Evolutionary conservation across 2,888 invertebrate species (phyloP).

Genomic region (Limnephilus marmoratus): DNA sequence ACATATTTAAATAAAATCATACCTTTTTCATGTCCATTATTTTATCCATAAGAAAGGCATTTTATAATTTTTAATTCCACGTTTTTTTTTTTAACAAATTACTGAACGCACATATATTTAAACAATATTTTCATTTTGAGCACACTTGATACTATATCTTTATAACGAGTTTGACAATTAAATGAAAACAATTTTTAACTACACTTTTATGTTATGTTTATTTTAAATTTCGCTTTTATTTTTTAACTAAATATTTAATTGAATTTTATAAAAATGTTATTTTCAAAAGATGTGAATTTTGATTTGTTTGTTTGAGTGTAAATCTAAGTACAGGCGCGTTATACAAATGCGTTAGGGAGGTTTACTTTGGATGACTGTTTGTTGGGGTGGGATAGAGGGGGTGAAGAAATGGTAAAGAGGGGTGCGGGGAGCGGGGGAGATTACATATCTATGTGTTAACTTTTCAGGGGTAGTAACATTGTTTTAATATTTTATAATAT

Average conservation of each 20-base stretch:
- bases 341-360: neutral
- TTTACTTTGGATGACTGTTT: neutral
- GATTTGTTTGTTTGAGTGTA: neutral
- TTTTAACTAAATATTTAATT: no score
- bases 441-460: constrained; percentile 8
- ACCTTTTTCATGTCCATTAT: neutral
- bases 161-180: neutral
- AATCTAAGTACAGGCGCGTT: neutral
- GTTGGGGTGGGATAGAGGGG: neutral
- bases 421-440: neutral
- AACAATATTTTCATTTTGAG: neutral
- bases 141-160: no score
- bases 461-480: neutral
- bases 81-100: neutral
- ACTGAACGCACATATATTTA: neutral
- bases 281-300: neutral
- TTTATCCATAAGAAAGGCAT: neutral
- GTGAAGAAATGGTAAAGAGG: neutral
- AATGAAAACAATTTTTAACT: neutral
- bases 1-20: neutral
- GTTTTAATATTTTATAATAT: neutral
- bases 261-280: neutral
- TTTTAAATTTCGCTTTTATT: neutral
- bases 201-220: neutral
- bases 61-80: neutral